Percentiles rank a stretch among this genome's conserved stretches.
These are phyloP conservation scores for Heterohyrax brucei DNA, from an alignment of 2,797 vertebrate species.

Conservation along the genomic window DNA sequence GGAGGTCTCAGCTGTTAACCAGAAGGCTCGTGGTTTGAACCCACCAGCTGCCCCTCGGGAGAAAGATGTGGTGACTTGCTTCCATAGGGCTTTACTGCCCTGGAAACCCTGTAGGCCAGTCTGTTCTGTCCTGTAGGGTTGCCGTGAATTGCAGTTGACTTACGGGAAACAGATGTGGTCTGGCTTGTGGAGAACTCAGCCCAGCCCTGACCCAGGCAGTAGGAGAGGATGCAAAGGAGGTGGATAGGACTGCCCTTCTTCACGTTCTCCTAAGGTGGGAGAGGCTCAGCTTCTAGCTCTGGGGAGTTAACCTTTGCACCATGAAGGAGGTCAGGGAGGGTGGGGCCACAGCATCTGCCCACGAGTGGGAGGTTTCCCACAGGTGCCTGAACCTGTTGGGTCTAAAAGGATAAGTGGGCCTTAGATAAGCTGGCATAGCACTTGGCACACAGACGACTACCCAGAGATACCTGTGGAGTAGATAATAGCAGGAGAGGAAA, in stretches of 20 bases:
- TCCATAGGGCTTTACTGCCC: background rate
- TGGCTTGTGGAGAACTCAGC: background rate
- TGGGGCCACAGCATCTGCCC: accelerated
- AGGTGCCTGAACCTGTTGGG: background rate
- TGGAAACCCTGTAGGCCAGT: background rate
- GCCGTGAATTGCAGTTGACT: too few species aligned
- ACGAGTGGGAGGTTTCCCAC: background rate
- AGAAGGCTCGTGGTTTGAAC: background rate
- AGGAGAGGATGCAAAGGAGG: background rate
- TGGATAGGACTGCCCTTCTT: too few species aligned
- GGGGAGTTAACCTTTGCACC: background rate
- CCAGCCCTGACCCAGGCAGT: background rate
- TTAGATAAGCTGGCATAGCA: background rate
- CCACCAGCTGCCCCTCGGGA: background rate
- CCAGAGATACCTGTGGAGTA: background rate
- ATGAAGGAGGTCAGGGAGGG: background rate
- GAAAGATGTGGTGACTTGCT: background rate
- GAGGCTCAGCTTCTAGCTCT: background rate
- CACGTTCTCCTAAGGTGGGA: background rate
- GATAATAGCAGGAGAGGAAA: background rate
- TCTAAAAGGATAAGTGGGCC: background rate
- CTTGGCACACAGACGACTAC: background rate
- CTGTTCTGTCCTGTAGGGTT: background rate
- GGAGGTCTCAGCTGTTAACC: background rate
- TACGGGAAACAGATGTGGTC: background rate